Base-by-base conservation (phyloP, 53 echinoderm and acorn worm species). In the Hippasteria phrygiana region DNA sequence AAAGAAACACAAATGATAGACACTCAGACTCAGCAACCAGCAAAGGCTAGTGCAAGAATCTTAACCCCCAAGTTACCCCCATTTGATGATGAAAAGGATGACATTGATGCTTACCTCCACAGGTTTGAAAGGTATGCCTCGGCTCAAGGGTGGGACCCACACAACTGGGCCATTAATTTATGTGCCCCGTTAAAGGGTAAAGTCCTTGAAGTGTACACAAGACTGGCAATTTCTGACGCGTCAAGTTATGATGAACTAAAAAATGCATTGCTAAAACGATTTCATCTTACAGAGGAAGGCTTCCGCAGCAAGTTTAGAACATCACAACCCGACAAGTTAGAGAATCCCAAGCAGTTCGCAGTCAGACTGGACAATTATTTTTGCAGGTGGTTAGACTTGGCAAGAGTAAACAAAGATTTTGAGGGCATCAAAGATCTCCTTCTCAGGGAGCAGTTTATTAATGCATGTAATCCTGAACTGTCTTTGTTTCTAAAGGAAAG, bases 401-500 rank as follows among this genome's bases (percentile, higher is more conserved):
- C 79, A 20, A 80, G 81, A 43, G 54, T 90, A 28, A 45, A 43
- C 17, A 55, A 59, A 40, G 29, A 69, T 28, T 90, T 80, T 51
- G 45, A 90, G 1, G 50, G 47, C 2, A 8, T 80, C 12, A 79
- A 80, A 46, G 90, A 90, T 54, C 39, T 89, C 14, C 27, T 90
- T 5, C 56, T 90, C 9, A 66, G 79, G 42, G 81, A 89, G 32
- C 90, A 80, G 14, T 90, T 90, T 71, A 66, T 79, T 34, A 66
- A 78, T 69, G 64, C 65, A 13, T 80, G 79, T 66, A 79, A 29
- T 43, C 42, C 66, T 63, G 89, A 80, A 35, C 47, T 79, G 33
- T 53, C 69, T 33, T 66, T 70, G 32, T 89, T 89, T 20, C 18
- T 89, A 24, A 89, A 78, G 66, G 89, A 89, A 31, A 78, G 89